Evolutionary conservation across 2,797 vertebrate species (phyloP).

Genomic region (Esox masquinongy): DNA sequence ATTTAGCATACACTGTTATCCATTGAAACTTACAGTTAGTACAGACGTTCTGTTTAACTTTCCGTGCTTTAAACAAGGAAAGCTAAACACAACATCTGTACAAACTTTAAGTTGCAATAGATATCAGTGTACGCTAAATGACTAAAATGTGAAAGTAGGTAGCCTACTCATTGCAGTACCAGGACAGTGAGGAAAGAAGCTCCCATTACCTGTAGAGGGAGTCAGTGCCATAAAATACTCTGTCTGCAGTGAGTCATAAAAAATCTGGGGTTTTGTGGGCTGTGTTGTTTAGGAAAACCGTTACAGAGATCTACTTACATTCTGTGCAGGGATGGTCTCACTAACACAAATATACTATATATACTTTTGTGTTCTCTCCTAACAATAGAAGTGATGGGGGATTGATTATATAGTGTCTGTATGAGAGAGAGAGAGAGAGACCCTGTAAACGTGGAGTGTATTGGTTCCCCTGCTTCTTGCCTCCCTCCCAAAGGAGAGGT

Average conservation of each 20-base stretch:
- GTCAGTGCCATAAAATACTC: conserved; percentile 69
- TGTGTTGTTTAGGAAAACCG: background rate
- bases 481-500: conserved; percentile 36
- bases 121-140: no score
- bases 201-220: conserved; percentile 80
- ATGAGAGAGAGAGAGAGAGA: conserved; percentile 7
- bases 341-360: background rate
- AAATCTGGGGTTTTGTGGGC: background rate
- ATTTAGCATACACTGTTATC: background rate
- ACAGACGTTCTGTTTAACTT: no score
- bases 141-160: background rate
- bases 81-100: background rate
- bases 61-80: background rate
- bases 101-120: no score
- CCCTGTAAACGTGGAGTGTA: background rate
- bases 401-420: background rate
- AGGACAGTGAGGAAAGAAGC: background rate
- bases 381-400: background rate
- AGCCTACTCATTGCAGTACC: background rate
- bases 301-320: background rate
- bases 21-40: background rate
- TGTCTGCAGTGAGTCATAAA: conserved; percentile 1
- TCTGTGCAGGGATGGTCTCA: background rate
- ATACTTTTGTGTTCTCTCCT: background rate
- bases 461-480: conserved; percentile 32